These are phyloP conservation scores for Spodoptera litura DNA, from an alignment of 1,140 invertebrate genomes.

Conservation along the genomic window DNA sequence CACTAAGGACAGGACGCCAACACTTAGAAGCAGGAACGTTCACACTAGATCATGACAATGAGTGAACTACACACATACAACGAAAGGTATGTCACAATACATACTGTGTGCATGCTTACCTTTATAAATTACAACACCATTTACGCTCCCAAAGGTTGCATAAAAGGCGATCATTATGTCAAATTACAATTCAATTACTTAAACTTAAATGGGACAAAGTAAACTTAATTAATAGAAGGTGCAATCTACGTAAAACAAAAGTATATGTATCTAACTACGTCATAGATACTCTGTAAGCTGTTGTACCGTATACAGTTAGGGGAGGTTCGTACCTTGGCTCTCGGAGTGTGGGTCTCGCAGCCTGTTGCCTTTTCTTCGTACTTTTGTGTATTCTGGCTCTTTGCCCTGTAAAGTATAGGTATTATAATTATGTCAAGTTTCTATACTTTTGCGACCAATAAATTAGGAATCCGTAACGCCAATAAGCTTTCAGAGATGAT, in stretches of 20 bases:
- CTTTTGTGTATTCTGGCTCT: conserved; percentile 93
- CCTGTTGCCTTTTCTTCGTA: conserved; percentile 91
- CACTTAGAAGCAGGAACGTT: conserved; percentile 40
- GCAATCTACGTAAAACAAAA: conserved; percentile 83
- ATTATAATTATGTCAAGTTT: too few species aligned
- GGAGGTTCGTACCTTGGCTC: conserved; percentile 89
- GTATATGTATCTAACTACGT: conserved; percentile 82
- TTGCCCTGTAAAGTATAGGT: conserved; percentile 86
- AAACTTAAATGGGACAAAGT: conserved; percentile 80
- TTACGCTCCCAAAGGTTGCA: conserved; percentile 85
- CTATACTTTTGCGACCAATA: neutral
- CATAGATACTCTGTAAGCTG: conserved; percentile 68
- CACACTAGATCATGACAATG: conserved; percentile 54
- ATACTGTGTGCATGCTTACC: conserved; percentile 85
- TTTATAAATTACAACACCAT: conserved; percentile 85
- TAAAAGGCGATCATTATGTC: conserved; percentile 84
- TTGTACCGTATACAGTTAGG: conserved; percentile 47
- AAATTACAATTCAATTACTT: conserved; percentile 81
- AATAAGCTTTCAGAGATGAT: too few species aligned
- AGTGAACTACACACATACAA: conserved; percentile 37
- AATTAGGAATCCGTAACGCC: neutral
- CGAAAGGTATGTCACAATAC: conserved; percentile 70
- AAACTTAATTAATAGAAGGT: conserved; percentile 80
- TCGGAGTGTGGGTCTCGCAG: conserved; percentile 92
- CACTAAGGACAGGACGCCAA: conserved; percentile 37